A percentile compares a stretch with the other conserved stretches of the same genome.
phyloP scores from a whole-genome alignment of 2,888 invertebrate genomes.

The Frankliniella fusca region DNA sequence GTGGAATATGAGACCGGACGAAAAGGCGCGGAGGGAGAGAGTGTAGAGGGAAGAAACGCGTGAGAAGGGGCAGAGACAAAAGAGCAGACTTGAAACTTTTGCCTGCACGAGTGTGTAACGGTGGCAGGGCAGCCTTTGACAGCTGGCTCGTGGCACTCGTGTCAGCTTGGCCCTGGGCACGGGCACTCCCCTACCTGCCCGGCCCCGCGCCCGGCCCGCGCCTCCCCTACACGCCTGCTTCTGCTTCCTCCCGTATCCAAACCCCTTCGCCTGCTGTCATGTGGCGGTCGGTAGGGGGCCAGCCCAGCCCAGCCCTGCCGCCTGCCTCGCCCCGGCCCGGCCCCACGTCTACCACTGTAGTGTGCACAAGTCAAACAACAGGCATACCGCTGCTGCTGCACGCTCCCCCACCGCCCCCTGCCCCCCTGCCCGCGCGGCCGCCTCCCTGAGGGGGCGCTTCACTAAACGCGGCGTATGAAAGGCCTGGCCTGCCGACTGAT shows the following conservation, averaged over 20 bases:
- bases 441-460: background rate
- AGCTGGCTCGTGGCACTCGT: background rate
- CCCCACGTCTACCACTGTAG: background rate
- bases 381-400: too few relatives aligned
- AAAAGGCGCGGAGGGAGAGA: too few relatives aligned
- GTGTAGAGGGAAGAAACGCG: background rate
- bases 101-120: background rate
- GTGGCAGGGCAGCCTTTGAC: background rate
- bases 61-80: background rate
- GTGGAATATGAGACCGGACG: too few relatives aligned
- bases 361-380: slow-evolving; percentile 3
- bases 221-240: background rate
- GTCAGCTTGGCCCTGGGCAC: too few relatives aligned
- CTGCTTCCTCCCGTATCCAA: background rate
- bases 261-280: background rate
- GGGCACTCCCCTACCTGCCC: background rate
- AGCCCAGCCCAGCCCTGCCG: too few relatives aligned
- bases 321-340: too few relatives aligned
- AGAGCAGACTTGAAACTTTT: background rate
- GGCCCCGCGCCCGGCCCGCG: background rate
- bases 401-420: too few relatives aligned
- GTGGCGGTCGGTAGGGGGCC: too few relatives aligned
- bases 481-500: too few relatives aligned
- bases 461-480: slow-evolving; percentile 13
- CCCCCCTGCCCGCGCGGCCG: background rate